phyloP scores from a whole-genome alignment of 1,140 invertebrate genomes.

The Mya arenaria region DNA sequence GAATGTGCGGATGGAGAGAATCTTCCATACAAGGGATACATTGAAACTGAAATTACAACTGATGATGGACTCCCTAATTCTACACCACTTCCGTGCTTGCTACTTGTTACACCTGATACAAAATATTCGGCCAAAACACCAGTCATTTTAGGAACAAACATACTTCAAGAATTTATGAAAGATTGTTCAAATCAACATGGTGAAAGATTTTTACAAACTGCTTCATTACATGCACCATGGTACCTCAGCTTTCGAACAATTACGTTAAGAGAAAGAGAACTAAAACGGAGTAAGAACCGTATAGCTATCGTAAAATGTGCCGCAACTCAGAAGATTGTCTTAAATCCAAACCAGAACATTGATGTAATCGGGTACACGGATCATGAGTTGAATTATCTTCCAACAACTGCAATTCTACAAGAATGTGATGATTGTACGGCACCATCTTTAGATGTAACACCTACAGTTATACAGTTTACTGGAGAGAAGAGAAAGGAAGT shows the following conservation, averaged over 20 bases:
- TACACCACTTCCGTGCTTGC: neutral
- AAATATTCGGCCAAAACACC: slow-evolving; percentile 41
- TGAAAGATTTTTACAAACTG: slow-evolving; percentile 6
- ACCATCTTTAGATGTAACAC: neutral
- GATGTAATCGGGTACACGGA: neutral
- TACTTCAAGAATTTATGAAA: slow-evolving; percentile 31
- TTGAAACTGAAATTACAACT: neutral
- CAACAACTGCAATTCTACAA: neutral
- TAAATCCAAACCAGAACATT: neutral
- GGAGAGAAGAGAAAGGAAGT: too few relatives aligned
- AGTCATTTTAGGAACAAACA: slow-evolving; percentile 31
- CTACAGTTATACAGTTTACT: neutral
- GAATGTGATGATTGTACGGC: neutral
- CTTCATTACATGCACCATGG: slow-evolving; percentile 5
- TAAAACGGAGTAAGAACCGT: neutral
- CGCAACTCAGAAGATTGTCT: neutral
- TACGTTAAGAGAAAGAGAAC: neutral
- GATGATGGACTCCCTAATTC: neutral
- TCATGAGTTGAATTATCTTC: neutral
- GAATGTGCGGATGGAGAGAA: slow-evolving; percentile 31
- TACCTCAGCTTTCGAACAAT: slow-evolving; percentile 5
- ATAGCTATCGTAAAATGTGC: neutral
- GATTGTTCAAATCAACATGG: too few relatives aligned
- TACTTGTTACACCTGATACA: slow-evolving; percentile 33
- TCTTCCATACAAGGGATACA: slow-evolving; percentile 17